phyloP scores from a whole-genome alignment of 2,888 invertebrate genomes.

The Thera obeliscata region DNA sequence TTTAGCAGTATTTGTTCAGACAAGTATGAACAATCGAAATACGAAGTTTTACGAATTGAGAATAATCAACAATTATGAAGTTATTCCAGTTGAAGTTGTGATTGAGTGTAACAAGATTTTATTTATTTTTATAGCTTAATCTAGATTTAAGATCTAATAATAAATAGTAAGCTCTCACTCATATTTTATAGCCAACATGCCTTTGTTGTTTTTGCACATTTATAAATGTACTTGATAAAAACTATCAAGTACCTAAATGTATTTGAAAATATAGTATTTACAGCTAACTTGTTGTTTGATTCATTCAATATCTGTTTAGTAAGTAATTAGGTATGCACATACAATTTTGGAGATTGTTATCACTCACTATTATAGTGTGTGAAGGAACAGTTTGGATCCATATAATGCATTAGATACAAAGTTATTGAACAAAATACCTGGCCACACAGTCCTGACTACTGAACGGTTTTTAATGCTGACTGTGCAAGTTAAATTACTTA shows the following conservation, averaged over 20 bases:
- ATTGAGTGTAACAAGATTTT: slow-evolving; percentile 36
- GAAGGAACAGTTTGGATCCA: no score
- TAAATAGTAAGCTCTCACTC: slow-evolving; percentile 41
- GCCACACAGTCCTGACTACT: no score
- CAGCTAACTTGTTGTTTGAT: slow-evolving; percentile 12
- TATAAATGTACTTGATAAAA: slow-evolving; percentile 24
- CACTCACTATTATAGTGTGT: no score
- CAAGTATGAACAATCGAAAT: not conserved
- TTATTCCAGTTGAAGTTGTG: slow-evolving; percentile 41
- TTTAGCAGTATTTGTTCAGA: no score
- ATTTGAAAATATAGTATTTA: slow-evolving; percentile 32
- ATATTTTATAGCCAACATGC: slow-evolving; percentile 25
- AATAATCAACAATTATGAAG: slow-evolving; percentile 36
- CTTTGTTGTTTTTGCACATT: slow-evolving; percentile 48
- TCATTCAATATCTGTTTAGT: not conserved
- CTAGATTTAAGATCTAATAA: slow-evolving; percentile 42
- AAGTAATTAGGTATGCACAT: no score
- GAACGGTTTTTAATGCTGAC: no score
- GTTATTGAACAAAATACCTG: no score
- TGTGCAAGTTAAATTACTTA: not conserved
- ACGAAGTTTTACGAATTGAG: not conserved
- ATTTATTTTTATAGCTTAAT: slow-evolving; percentile 44
- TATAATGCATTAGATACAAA: no score
- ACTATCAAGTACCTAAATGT: slow-evolving; percentile 14
- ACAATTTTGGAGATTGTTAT: no score